These are phyloP conservation scores for Bugula neritina DNA, from an alignment of 2,888 invertebrate genomes.

Conservation along the genomic window DNA sequence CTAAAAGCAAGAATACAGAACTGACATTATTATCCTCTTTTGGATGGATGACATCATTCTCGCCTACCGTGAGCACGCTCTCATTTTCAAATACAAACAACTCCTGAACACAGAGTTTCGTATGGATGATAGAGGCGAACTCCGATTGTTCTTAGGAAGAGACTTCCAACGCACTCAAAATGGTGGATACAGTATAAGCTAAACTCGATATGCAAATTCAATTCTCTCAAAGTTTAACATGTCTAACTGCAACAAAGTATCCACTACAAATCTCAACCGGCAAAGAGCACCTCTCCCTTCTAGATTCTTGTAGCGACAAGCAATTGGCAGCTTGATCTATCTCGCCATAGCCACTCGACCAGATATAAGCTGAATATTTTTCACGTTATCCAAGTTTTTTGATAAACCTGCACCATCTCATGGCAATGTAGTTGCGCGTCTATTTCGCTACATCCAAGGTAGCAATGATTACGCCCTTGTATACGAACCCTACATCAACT, in stretches of 20 bases:
- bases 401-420: background rate
- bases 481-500: background rate
- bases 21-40: background rate
- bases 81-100: background rate
- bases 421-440: background rate
- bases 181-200: background rate
- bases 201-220: background rate
- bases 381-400: background rate
- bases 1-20: background rate
- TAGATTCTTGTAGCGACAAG: background rate
- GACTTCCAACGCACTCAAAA: background rate
- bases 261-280: too few relatives aligned
- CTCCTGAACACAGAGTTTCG: background rate
- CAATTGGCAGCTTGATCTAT: background rate
- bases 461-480: background rate
- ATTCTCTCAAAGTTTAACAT: background rate
- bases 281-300: background rate
- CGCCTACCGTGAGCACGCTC: background rate
- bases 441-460: background rate
- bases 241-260: background rate
- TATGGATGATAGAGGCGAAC: background rate
- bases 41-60: conserved; percentile 2
- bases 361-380: conserved; percentile 6
- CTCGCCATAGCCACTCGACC: background rate
- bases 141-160: background rate